Evolutionary conservation across 2,797 vertebrate genomes (phyloP).

Genomic region (Amazonetta brasiliensis): DNA sequence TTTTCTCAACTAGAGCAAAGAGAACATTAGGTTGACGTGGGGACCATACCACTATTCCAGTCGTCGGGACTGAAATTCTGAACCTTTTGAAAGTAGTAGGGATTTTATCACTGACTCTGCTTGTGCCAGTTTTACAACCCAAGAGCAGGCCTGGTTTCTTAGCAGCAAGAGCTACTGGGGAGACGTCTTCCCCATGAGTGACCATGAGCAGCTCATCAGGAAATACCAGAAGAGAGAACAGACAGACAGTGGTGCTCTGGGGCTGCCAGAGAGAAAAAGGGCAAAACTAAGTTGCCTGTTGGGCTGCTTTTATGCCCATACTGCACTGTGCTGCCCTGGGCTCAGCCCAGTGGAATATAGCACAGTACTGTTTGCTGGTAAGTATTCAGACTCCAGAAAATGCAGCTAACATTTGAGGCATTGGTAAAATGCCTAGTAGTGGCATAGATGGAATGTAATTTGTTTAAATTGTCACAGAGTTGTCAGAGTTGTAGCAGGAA

Average conservation of each 20-base stretch:
- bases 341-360: no score
- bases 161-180: background rate
- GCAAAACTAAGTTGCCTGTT: fast-evolving
- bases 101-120: background rate
- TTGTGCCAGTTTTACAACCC: background rate
- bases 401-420: background rate
- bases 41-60: background rate
- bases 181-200: background rate
- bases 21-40: background rate
- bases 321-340: fast-evolving
- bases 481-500: background rate
- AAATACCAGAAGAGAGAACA: background rate
- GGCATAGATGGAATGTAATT: background rate
- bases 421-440: background rate
- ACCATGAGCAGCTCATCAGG: fast-evolving
- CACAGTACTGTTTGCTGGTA: background rate
- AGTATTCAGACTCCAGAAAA: background rate
- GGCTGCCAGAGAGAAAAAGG: background rate
- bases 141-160: background rate
- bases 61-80: background rate
- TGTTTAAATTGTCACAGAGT: background rate
- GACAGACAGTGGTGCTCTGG: background rate
- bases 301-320: fast-evolving
- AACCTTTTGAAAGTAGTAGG: background rate
- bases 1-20: background rate